Base-by-base conservation (phyloP, 2,113 vertebrate species). In the Mormoops blainvillei region DNA sequence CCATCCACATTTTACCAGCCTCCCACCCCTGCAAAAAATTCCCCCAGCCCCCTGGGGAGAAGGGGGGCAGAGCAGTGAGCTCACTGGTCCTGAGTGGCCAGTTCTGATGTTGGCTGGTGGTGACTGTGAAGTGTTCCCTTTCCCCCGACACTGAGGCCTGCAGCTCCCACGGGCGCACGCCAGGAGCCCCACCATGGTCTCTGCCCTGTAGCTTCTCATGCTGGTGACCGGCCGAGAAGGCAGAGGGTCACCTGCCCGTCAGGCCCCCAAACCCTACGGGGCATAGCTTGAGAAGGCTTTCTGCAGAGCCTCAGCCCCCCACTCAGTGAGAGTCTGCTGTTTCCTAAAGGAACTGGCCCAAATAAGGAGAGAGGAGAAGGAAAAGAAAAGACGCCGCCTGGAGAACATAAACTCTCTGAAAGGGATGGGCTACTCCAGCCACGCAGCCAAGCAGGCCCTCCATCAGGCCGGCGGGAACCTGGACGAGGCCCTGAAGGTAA, bases 381-480 rank as follows among this genome's bases (percentile, higher is more conserved):
- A 98, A 76, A 99, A 98, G 97, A 99, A 98, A 63, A 95, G 98
- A 33, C 98, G 68, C 31, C 98, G 98, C 58, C 93, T 98, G 95
- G 99, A 99, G 89, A 98, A 89, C 36, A 96, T 99, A 76, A 98
- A 98, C 56, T 97, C 95, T 0, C 97, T 99, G 96, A 98, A 97
- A 4, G 98, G 98, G 28, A 98, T 99, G 97, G 99, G 99, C 31
- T 99, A 98, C 94, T 98, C 98, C 1, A 96, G 98, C n/a, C 98
- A 98, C 28, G 99, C 99, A 0, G 99, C 99, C 1, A 98, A 98
- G 56, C 83, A 98, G 56, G 99, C 99, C 0, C 99, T 99, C 33
- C 98, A 98, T 2, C 98, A 98, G 8, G 98, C 99, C 0, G 43
- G 97, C 0, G 99, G 99, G 94, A 98, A 99, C 90, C 92, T 99